These are phyloP conservation scores for Castor canadensis DNA, from an alignment of 2,113 vertebrate species.

Conservation along the genomic window DNA sequence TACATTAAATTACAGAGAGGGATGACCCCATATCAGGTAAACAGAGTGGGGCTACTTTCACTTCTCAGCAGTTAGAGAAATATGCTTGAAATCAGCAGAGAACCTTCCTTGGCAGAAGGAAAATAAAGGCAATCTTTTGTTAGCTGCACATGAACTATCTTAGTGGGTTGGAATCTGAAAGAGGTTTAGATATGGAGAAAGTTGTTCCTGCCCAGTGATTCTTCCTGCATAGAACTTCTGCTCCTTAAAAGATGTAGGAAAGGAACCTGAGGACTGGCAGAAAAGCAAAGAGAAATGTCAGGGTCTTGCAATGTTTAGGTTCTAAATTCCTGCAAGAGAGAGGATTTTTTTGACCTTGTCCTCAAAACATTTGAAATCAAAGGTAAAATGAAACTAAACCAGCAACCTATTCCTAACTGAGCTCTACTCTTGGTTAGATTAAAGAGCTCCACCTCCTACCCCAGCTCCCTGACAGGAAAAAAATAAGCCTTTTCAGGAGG, in stretches of 20 bases:
- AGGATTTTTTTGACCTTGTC: neutral
- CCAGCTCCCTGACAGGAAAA: neutral
- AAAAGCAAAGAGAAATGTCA: neutral
- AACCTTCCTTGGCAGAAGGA: neutral
- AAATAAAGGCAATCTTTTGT: neutral
- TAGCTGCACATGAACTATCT: neutral
- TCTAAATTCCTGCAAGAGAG: too few relatives aligned
- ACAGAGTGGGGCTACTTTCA: neutral
- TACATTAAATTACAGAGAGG: neutral
- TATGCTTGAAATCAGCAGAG: neutral
- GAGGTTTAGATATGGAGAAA: neutral
- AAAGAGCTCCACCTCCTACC: neutral
- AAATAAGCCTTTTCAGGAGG: neutral
- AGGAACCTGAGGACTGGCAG: neutral
- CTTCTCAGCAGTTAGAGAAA: neutral
- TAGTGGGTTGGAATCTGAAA: neutral
- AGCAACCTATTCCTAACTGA: neutral
- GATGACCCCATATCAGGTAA: neutral
- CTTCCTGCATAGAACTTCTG: neutral
- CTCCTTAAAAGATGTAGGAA: neutral
- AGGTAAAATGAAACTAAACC: neutral
- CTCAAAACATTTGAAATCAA: neutral
- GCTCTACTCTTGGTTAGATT: neutral
- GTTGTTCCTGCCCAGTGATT: neutral
- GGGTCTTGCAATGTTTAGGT: neutral